Evolutionary conservation across 2,113 vertebrate species (phyloP).

Genomic region (Rissa tridactyla): DNA sequence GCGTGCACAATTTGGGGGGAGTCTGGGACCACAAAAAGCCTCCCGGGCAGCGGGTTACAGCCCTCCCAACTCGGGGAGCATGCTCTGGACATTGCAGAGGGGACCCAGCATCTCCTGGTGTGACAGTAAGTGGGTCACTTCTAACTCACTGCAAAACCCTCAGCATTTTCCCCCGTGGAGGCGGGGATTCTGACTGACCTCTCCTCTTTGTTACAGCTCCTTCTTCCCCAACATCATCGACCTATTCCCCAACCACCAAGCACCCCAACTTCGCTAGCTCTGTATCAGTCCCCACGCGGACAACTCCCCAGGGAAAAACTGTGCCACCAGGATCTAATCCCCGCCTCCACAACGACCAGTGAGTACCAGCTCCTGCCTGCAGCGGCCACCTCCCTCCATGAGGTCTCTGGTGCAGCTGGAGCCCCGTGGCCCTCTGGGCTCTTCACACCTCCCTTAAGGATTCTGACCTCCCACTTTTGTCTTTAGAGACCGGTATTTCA

Average conservation of each 20-base stretch:
- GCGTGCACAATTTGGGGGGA: fast-evolving
- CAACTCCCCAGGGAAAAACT: fast-evolving
- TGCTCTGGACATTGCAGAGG: neutral
- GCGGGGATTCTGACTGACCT: neutral
- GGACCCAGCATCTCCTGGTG: neutral
- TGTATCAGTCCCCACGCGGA: neutral
- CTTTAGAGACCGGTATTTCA: neutral
- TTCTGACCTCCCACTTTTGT: neutral
- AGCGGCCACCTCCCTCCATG: neutral
- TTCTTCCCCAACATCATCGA: fast-evolving
- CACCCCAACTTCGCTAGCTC: fast-evolving
- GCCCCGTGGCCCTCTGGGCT: fast-evolving
- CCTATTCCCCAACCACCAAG: fast-evolving
- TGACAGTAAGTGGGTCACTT: neutral
- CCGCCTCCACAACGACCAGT: fast-evolving
- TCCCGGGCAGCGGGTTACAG: neutral
- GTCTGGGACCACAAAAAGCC: fast-evolving
- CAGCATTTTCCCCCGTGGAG: fast-evolving
- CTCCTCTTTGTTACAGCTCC: neutral
- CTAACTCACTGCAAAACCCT: neutral
- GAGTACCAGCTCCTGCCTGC: neutral
- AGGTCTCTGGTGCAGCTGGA: neutral
- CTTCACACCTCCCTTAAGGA: neutral
- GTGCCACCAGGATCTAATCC: fast-evolving
- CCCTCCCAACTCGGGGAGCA: fast-evolving